Conservation (phyloP, 2,797 vertebrate species). For the Periparus ater region DNA sequence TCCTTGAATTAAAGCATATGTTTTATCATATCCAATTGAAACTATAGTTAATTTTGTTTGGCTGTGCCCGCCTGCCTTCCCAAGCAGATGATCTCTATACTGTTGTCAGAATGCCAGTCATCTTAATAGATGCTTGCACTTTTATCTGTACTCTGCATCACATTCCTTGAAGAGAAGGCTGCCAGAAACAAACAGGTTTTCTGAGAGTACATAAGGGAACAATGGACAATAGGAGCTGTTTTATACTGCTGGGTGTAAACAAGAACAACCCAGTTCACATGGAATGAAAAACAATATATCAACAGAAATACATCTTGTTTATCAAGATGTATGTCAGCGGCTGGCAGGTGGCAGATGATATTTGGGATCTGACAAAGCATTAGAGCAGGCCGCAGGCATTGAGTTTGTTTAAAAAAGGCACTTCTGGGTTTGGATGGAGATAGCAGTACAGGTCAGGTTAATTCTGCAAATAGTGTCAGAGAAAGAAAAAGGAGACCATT, state of each 20-base stretch:
- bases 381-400: not conserved
- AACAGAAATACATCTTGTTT: not conserved
- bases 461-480: not conserved
- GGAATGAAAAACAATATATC: constrained; percentile 1
- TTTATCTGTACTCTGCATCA: constrained; percentile 35
- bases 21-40: not conserved
- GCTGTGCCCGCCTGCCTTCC: not conserved
- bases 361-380: not conserved
- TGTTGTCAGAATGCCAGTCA: not conserved
- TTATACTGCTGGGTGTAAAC: constrained; percentile 1
- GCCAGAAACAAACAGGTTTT: constrained; percentile 41
- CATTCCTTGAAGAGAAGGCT: constrained; percentile 32
- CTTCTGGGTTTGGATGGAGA: not conserved
- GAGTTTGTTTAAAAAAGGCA: not conserved
- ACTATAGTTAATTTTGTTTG: not conserved
- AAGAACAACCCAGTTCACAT: constrained; percentile 38
- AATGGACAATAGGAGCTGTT: constrained; percentile 49
- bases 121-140: not conserved
- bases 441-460: not conserved
- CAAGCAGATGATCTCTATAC: not conserved
- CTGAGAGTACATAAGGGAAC: constrained; percentile 37
- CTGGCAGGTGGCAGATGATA: not conserved
- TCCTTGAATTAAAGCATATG: not conserved
- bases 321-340: not conserved
- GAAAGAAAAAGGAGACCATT: not conserved